Percentiles rank a stretch among this genome's conserved stretches.
Conservation (phyloP, 2,797 vertebrate genomes). For the Acropternis orthonyx region DNA sequence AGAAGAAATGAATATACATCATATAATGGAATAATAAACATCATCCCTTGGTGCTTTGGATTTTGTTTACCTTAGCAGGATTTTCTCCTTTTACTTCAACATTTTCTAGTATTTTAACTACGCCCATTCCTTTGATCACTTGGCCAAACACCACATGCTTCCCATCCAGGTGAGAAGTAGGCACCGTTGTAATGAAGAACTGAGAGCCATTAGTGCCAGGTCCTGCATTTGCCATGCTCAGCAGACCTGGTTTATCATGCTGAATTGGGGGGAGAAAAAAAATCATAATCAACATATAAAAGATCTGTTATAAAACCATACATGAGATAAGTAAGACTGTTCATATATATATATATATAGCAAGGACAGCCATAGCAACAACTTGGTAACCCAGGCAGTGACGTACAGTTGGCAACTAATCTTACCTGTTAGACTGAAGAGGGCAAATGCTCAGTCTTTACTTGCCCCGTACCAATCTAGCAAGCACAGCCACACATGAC, state of each 20-base stretch:
- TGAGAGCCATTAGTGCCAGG: constrained; percentile 94
- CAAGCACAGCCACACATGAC: background rate
- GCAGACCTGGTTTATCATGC: constrained; percentile 88
- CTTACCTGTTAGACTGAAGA: background rate
- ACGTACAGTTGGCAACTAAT: background rate
- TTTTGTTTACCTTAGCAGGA: constrained; percentile 85
- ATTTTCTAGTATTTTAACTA: constrained; percentile 87
- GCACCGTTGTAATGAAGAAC: constrained; percentile 94
- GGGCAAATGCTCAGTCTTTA: background rate
- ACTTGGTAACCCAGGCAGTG: background rate
- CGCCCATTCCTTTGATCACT: constrained; percentile 89
- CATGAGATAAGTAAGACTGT: background rate
- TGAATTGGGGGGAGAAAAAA: constrained; percentile 2
- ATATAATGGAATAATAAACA: background rate
- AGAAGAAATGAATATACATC: background rate
- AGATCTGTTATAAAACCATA: background rate
- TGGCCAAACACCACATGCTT: constrained; percentile 97
- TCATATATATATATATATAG: background rate
- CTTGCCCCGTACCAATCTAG: background rate
- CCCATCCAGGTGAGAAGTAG: constrained; percentile 89
- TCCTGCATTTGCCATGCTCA: constrained; percentile 97
- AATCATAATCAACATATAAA: background rate
- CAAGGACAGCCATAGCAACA: background rate
- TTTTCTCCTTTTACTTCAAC: constrained; percentile 86
- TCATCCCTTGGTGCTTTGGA: background rate